phyloP scores from a whole-genome alignment of 2,888 invertebrate genomes.

The Lycocerus yunnanus region DNA sequence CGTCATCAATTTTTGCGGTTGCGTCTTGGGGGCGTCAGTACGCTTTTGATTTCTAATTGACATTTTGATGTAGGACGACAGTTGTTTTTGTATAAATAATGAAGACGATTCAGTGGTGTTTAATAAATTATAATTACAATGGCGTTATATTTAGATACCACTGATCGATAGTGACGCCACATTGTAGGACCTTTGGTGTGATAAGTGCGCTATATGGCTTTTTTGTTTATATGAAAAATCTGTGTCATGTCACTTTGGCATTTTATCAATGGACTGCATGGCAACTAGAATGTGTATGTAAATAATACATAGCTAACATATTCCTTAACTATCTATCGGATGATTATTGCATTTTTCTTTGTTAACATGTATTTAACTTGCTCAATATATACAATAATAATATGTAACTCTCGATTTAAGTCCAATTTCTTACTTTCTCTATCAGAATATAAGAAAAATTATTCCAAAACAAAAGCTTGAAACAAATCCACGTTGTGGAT shows the following conservation, averaged over 20 bases:
- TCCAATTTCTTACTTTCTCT: background rate
- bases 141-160: background rate
- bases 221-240: conserved; percentile 14
- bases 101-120: background rate
- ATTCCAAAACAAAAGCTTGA: too few species aligned
- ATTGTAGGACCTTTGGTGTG: background rate
- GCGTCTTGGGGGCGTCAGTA: conserved; percentile 22
- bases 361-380: background rate
- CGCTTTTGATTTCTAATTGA: conserved; percentile 35
- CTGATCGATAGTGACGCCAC: background rate
- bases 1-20: conserved; percentile 28
- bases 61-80: conserved; percentile 37
- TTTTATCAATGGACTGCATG: conserved; percentile 29
- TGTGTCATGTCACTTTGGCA: conserved; percentile 33
- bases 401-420: background rate
- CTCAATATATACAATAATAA: background rate
- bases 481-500: background rate
- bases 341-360: background rate
- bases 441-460: background rate
- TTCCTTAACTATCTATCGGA: background rate
- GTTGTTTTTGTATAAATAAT: background rate
- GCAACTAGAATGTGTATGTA: conserved; percentile 33
- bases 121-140: background rate
- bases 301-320: background rate
- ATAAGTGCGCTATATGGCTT: conserved; percentile 6